Percentiles rank a stretch among this genome's conserved stretches.
Evolutionary conservation across 2,888 invertebrate species (phyloP).

Genomic region (Dicycla oo): DNA sequence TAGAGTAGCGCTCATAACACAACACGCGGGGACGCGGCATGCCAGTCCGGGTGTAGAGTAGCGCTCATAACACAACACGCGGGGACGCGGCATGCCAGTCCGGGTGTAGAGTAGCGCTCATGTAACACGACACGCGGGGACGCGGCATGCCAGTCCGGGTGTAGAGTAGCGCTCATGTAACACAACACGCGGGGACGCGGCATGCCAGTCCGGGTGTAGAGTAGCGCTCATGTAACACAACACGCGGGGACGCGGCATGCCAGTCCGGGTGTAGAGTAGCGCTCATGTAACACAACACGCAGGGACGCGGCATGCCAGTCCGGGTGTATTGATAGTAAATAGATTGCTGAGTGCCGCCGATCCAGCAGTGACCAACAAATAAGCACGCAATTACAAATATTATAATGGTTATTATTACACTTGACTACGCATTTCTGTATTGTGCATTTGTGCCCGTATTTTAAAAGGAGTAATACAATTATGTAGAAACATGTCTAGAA

Average conservation of each 20-base stretch:
- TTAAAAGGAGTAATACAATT: slow-evolving; percentile 6
- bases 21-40: too few species aligned
- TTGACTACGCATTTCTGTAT: neutral
- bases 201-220: too few species aligned
- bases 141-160: too few species aligned
- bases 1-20: slow-evolving; percentile 13
- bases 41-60: slow-evolving; percentile 5
- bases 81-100: too few species aligned
- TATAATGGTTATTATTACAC: slow-evolving; percentile 34
- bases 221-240: slow-evolving; percentile 18
- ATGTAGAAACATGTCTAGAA: slow-evolving; percentile 15
- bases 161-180: slow-evolving; percentile 12
- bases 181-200: too few species aligned
- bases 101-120: slow-evolving; percentile 10
- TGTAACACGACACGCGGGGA: slow-evolving; percentile 14
- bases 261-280: slow-evolving; percentile 9
- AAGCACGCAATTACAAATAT: slow-evolving; percentile 25
- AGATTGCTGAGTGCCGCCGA: slow-evolving; percentile 21
- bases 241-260: too few species aligned
- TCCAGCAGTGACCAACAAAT: slow-evolving; percentile 44
- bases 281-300: slow-evolving; percentile 14
- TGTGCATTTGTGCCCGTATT: slow-evolving; percentile 13
- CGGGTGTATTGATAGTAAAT: slow-evolving; percentile 15
- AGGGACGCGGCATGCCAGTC: slow-evolving; percentile 5
- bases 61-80: slow-evolving; percentile 16